Percentiles rank a stretch among this genome's conserved stretches.
phyloP scores from a whole-genome alignment of 2,797 vertebrate genomes.

The Rhinichthys osculus region DNA sequence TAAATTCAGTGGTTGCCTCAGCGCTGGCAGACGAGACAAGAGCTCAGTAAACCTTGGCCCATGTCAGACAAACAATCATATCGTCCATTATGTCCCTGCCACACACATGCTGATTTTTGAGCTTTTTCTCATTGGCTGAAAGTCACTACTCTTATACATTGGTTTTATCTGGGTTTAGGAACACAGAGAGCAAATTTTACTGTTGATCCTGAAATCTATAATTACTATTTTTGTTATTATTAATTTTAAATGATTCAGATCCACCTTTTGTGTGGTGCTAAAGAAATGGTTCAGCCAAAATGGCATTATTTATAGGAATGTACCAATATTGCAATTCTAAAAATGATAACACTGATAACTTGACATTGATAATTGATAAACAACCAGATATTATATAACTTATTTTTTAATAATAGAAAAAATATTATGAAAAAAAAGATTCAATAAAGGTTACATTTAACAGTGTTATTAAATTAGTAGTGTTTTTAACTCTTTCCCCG shows the following conservation, averaged over 20 bases:
- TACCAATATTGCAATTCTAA: not conserved
- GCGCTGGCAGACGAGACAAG: conserved; percentile 70
- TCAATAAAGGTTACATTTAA: not conserved
- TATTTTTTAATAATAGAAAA: not conserved
- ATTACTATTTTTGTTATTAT: not conserved
- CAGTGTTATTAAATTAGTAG: not conserved
- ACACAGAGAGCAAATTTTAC: not conserved
- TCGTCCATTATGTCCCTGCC: conserved; percentile 23
- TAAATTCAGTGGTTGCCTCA: conserved; percentile 80
- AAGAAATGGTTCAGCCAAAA: not conserved
- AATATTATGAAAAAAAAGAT: not conserved
- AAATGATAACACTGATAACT: not conserved
- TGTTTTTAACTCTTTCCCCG: no score
- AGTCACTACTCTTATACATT: conserved; percentile 46
- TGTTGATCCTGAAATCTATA: not conserved
- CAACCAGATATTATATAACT: not conserved
- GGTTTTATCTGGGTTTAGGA: conserved; percentile 17
- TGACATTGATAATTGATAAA: not conserved
- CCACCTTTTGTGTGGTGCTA: not conserved
- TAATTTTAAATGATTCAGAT: not conserved
- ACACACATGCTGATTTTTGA: conserved; percentile 50
- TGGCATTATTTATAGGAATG: not conserved
- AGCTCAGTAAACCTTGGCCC: conserved; percentile 81
- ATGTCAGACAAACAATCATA: conserved; percentile 66
- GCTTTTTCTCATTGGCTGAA: conserved; percentile 44